These are phyloP conservation scores for Mylabris sibirica DNA, from an alignment of 2,888 invertebrate genomes.

Conservation along the genomic window DNA sequence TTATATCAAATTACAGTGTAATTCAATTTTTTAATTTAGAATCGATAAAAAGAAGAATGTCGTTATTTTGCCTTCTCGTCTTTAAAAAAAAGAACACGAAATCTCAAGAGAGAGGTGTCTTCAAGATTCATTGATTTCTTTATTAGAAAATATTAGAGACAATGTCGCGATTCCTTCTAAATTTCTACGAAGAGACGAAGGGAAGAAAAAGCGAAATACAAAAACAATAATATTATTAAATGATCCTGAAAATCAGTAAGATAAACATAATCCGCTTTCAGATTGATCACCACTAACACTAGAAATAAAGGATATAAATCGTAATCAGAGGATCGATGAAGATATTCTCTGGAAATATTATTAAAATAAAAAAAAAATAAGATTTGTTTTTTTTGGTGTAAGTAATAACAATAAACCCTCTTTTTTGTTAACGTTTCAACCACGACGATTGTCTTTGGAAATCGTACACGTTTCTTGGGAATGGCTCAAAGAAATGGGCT, in stretches of 20 bases:
- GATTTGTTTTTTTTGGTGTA: too few species aligned
- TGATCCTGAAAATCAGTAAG: neutral
- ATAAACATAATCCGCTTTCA: neutral
- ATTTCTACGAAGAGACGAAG: neutral
- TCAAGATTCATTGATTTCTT: neutral
- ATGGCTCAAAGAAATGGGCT: neutral
- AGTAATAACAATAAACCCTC: neutral
- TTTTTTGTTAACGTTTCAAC: neutral
- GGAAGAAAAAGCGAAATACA: neutral
- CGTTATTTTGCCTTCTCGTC: neutral
- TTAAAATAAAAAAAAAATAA: too few species aligned
- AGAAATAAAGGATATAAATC: neutral
- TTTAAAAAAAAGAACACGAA: neutral
- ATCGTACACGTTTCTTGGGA: neutral
- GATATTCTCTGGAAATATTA: too few species aligned
- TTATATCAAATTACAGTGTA: neutral
- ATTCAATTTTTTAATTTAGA: neutral
- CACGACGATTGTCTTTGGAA: neutral
- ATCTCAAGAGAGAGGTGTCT: neutral
- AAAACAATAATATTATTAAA: neutral
- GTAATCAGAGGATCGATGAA: too few species aligned
- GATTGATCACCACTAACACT: neutral
- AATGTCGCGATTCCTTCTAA: neutral
- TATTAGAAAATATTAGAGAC: neutral
- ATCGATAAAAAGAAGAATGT: neutral